Base-by-base conservation (phyloP, 2,888 invertebrate species). In the Endotricha flammealis region DNA sequence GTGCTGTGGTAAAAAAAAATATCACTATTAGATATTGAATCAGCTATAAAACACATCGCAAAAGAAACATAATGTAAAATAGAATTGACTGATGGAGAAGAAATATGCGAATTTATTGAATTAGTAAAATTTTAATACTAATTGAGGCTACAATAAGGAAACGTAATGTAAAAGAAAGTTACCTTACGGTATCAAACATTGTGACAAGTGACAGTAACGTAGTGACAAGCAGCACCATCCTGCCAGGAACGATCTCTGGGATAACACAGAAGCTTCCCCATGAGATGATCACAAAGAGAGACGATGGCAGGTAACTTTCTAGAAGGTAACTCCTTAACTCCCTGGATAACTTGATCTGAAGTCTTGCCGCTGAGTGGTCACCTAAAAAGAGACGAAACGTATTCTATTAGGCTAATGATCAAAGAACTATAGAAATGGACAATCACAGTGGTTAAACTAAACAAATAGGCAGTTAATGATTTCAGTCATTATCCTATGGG, bases 261-360 rank as follows among this genome's bases (percentile, higher is more conserved):
- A 90, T 90, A 24, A 91, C 90, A 44, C 90, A 88, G 72, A 90
- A 91, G 53, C 90, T 90, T 44, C 90, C 90, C 91, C 91, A 91
- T 13, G 90, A 90, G 63, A 91, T 90, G 60, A 90, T 88, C 42
- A 90, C 90, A 64, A 90, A 90, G 39, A 91, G 67, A 0, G 90
- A 88, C 9, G 90, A 90, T 0, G 91, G 91, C 12, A 91, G 67
- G 64, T 90, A 91, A 57, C 90, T 90, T 69, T 90, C 90, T 32
- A 90, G 66, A 2, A 91, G 73, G 60, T 91, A 90, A 46, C 90
- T 89, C 33, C 90, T 78, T 9, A 90, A 74, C 59, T 90, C 90
- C 17, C 91, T 76, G 16, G 89, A 89, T 47, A 91, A 67, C 48
- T 88, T 90, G 51, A 90, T 90, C 57, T 88, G 85, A 23, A 90